Evolutionary conservation across 2,113 vertebrate species (phyloP).

Genomic region (Austrofundulus limnaeus): DNA sequence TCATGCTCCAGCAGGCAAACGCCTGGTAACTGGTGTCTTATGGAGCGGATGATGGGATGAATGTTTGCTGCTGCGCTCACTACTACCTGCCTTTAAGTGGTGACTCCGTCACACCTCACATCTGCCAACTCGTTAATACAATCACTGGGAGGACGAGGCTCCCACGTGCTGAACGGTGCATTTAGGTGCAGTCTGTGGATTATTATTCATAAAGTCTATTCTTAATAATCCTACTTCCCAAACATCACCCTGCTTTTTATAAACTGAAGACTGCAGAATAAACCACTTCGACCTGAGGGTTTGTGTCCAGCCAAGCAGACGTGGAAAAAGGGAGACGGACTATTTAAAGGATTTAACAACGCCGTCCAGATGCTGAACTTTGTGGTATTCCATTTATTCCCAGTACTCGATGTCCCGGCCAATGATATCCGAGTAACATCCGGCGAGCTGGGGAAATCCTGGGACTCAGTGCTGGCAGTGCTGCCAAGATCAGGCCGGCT

Average conservation of each 20-base stretch:
- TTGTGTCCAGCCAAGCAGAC: constrained; percentile 32
- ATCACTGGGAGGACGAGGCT: constrained; percentile 26
- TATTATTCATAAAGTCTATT: constrained; percentile 15
- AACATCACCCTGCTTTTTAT: constrained; percentile 15
- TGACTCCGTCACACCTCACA: constrained; percentile 51
- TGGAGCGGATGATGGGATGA: constrained; percentile 66
- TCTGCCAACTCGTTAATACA: constrained; percentile 59
- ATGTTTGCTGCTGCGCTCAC: constrained; percentile 54
- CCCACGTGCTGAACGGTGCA: constrained; percentile 24
- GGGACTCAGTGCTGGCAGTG: constrained; percentile 49
- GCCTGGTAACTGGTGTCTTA: constrained; percentile 50
- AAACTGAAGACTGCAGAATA: constrained; percentile 21
- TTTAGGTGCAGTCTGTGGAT: constrained; percentile 11
- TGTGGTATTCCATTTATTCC: constrained; percentile 66
- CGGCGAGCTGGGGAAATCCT: constrained; percentile 66
- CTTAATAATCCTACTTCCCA: constrained; percentile 25
- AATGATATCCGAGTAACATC: constrained; percentile 67
- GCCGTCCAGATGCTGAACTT: constrained; percentile 64
- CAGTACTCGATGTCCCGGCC: constrained; percentile 72
- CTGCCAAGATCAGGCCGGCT: constrained; percentile 56
- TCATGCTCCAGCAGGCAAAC: constrained; percentile 48
- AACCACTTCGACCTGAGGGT: constrained; percentile 27
- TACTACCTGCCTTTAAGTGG: constrained; percentile 56
- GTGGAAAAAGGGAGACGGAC: constrained; percentile 29
- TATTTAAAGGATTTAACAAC: constrained; percentile 63